Base-by-base conservation (phyloP, 2,888 invertebrate genomes). In the Hyposoter didymator region DNA sequence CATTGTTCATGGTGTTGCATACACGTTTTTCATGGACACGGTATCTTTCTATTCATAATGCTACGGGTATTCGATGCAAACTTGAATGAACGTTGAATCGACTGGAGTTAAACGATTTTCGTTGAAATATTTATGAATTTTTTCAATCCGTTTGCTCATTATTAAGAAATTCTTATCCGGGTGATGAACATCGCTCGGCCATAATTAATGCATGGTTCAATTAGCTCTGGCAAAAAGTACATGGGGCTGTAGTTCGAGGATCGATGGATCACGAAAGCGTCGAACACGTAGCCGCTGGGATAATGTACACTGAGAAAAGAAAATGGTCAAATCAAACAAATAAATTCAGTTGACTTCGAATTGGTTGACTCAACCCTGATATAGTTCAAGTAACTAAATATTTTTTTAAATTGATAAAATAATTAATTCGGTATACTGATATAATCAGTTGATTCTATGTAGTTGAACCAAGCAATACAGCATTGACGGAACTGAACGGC, bases 1-100 rank as follows among this genome's bases (percentile, higher is more conserved):
- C 85, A 85, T 88, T 83, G 83, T 81, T 67, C 84, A 88, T 85
- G 84, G 78, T 59, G 43, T 75, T 55, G 52, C 82, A 45, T 64
- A 62, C 73, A 69, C 64, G 59, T 73, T 79, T 70, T 43, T 45
- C 78, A 55, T 70, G 74, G 47, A 84, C 64, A 69, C 43, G 45
- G 66, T 64, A 74, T 28, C 35, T 52, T 52, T 47, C 22, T 19
- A 59, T 39, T 66, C 22, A 62, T 8, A 67, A 43, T 49, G 8
- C 4, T 14, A 5, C 19, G 22, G 10, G 22, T 3, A 45, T 45
- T 19, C 67, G 43, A 22, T 5, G 67, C 14, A 19, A 39, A 45
- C 12, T 67, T 39, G 45, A 67, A 19, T 10, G 14, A 59, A 59
- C 28, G 59, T 59, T 59, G 1, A 39, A 39, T 39, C 39, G 39